Conservation (phyloP, 1,140 invertebrate genomes). For the Hycleus cichorii region DNA sequence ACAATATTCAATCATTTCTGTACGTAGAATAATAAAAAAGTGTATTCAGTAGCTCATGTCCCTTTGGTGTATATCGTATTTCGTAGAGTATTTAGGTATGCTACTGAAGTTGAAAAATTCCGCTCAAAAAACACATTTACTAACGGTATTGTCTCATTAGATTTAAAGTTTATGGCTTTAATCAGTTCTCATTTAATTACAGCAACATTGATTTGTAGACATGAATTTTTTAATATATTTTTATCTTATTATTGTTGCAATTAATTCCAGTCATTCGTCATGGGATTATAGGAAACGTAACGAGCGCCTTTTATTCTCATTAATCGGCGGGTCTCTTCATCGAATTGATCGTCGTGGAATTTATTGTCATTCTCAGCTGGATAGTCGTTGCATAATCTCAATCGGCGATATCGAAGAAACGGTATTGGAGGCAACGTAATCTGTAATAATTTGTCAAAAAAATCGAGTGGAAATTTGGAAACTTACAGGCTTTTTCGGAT, state of each 20-base stretch:
- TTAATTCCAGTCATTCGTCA: slow-evolving; percentile 15
- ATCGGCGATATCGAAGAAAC: slow-evolving; percentile 21
- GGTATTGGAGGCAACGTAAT: slow-evolving; percentile 24
- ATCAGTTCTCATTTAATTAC: slow-evolving; percentile 25
- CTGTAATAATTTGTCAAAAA: slow-evolving; percentile 17
- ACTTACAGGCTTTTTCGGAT: slow-evolving; percentile 29
- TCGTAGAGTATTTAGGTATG: slow-evolving; percentile 23
- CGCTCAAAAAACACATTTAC: slow-evolving; percentile 27
- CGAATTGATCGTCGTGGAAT: slow-evolving; percentile 27
- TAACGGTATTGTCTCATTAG: slow-evolving; percentile 17
- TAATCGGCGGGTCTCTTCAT: slow-evolving; percentile 2
- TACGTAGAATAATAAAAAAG: slow-evolving; percentile 3
- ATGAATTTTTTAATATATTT: slow-evolving; percentile 34
- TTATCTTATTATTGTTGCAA: slow-evolving; percentile 22
- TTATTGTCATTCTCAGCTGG: slow-evolving; percentile 15
- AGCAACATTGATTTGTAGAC: slow-evolving; percentile 19
- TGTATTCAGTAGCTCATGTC: slow-evolving; percentile 28
- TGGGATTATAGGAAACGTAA: slow-evolving; percentile 27
- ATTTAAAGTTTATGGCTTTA: slow-evolving; percentile 30
- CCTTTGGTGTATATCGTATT: slow-evolving; percentile 22
- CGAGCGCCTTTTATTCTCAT: slow-evolving; percentile 16
- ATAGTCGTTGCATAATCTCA: background rate
- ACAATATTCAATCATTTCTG: too few relatives aligned
- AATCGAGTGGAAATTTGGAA: slow-evolving; percentile 1
- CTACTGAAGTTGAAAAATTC: slow-evolving; percentile 31